phyloP scores from a whole-genome alignment of 1,140 invertebrate genomes.

The Teleopsis dalmanni region DNA sequence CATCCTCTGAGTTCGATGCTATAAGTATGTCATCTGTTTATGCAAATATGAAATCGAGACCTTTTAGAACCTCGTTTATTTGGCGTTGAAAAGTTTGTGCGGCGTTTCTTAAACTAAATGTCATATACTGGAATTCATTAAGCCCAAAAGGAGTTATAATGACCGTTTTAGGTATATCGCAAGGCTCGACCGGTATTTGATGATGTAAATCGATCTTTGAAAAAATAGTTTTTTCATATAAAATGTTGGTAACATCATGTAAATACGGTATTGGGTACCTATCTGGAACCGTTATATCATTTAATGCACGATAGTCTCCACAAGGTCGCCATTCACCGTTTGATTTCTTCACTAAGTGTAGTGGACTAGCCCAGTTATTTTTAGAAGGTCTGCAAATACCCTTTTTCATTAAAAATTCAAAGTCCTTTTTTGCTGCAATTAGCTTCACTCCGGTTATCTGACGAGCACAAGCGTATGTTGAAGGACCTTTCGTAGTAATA shows the following conservation, averaged over 20 bases:
- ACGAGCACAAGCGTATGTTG: too few species aligned
- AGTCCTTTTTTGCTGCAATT: constrained; percentile 21
- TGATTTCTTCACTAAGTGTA: constrained; percentile 44
- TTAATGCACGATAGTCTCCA: constrained; percentile 46
- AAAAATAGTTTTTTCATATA: constrained; percentile 16
- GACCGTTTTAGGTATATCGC: not conserved
- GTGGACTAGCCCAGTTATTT: constrained; percentile 44
- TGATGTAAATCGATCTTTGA: constrained; percentile 10
- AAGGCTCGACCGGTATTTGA: too few species aligned
- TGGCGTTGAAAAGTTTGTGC: not conserved
- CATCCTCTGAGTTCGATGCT: not conserved
- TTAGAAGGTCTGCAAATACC: constrained; percentile 39
- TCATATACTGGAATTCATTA: too few species aligned
- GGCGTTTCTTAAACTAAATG: not conserved
- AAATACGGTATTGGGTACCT: constrained; percentile 9
- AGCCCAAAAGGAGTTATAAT: not conserved
- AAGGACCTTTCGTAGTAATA: too few species aligned
- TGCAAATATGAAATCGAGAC: not conserved
- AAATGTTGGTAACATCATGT: constrained; percentile 1
- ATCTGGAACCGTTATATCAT: constrained; percentile 41
- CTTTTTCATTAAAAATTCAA: constrained; percentile 25
- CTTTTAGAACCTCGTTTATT: not conserved
- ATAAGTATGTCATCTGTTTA: not conserved
- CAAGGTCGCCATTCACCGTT: constrained; percentile 35
- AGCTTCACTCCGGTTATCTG: constrained; percentile 36